Evolutionary conservation across 2,797 vertebrate genomes (phyloP).

Genomic region (Manis javanica): DNA sequence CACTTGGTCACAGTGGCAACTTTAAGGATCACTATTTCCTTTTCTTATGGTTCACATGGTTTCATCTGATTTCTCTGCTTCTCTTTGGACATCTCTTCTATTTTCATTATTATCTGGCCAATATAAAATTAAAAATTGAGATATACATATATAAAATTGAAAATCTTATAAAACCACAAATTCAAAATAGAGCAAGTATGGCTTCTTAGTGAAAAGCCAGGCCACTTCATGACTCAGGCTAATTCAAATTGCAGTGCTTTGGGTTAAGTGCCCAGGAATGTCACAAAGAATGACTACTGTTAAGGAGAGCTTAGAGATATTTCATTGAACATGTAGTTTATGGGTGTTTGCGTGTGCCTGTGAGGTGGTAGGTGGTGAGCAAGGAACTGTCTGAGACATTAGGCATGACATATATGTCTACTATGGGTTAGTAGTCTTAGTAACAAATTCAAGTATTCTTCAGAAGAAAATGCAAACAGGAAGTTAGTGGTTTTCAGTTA

Average conservation of each 20-base stretch:
- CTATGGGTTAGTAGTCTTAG: not conserved
- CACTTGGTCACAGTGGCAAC: not conserved
- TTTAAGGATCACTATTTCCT: not conserved
- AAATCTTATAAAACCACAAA: not conserved
- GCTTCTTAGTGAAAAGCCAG: not conserved
- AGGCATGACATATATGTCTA: not conserved
- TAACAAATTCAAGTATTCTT: not conserved
- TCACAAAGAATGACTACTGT: not conserved
- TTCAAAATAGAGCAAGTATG: not conserved
- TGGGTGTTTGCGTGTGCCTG: not conserved
- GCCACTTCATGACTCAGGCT: not conserved
- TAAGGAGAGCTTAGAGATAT: not conserved
- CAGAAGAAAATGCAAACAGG: constrained; percentile 49
- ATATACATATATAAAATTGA: not conserved
- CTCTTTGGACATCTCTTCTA: not conserved
- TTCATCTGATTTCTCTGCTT: not conserved
- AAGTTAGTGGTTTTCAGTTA: constrained; percentile 50
- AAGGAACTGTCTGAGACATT: constrained; percentile 5
- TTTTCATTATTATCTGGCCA: not conserved
- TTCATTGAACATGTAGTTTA: not conserved
- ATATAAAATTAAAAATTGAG: not conserved
- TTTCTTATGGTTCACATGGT: not conserved
- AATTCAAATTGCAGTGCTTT: not conserved
- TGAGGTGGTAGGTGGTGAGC: not conserved
- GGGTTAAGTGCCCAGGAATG: not conserved